These are phyloP conservation scores for Pachyseris speciosa DNA, from an alignment of 64 coral and sea anemone species.

Conservation along the genomic window DNA sequence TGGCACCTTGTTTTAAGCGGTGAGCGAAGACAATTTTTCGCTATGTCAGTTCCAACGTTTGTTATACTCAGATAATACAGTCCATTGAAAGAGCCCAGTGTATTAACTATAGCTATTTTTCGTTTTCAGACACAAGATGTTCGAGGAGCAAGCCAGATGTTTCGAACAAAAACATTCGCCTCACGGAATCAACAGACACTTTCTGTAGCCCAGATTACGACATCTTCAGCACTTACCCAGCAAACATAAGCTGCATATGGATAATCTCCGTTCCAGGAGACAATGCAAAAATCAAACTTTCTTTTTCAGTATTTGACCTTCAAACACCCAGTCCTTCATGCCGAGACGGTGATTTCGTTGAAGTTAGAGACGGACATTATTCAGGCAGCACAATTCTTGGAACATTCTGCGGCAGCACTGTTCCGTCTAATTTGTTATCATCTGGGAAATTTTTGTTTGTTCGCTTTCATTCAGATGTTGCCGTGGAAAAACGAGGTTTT, in stretches of 20 bases:
- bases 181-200: slow-evolving; percentile 26
- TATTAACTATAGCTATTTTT: background rate
- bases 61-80: no score
- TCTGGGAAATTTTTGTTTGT: slow-evolving; percentile 57
- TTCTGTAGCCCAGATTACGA: slow-evolving; percentile 67
- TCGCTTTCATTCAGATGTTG: slow-evolving; percentile 52
- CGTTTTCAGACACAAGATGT: slow-evolving; percentile 41
- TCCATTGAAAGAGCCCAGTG: no score
- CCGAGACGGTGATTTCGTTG: slow-evolving; percentile 61
- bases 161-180: slow-evolving; percentile 34
- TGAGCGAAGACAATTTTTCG: no score
- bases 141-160: background rate
- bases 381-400: slow-evolving; percentile 58
- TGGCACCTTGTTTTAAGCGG: background rate
- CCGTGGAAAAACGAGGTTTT: slow-evolving; percentile 41
- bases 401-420: slow-evolving; percentile 59
- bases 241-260: slow-evolving; percentile 56
- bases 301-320: background rate
- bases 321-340: slow-evolving; percentile 43
- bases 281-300: background rate
- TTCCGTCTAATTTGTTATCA: slow-evolving; percentile 43
- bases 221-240: background rate
- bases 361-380: slow-evolving; percentile 52
- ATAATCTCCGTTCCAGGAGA: background rate
- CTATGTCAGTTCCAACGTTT: no score